Evolutionary conservation across 2,797 vertebrate genomes (phyloP).

Genomic region (Champsocephalus gunnari): DNA sequence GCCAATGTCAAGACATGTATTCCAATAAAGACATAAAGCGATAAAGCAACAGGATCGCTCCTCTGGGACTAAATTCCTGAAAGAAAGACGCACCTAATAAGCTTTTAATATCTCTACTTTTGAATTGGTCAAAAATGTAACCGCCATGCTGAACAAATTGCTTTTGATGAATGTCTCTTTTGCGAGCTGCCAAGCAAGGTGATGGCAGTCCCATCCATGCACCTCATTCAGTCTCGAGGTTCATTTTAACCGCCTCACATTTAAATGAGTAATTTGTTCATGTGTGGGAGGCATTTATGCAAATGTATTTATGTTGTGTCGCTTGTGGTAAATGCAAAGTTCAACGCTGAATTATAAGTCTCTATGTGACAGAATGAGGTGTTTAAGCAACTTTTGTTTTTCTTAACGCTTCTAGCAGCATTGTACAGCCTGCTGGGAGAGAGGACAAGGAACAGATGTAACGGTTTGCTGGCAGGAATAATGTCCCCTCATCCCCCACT

Average conservation of each 20-base stretch:
- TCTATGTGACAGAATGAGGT: constrained; percentile 4
- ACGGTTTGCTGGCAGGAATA: constrained; percentile 36
- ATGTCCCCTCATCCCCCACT: constrained; percentile 10
- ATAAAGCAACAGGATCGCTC: constrained; percentile 31
- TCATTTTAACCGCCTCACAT: neutral
- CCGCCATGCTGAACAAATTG: neutral
- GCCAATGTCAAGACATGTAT: constrained; percentile 23
- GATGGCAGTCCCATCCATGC: constrained; percentile 13
- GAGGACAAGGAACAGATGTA: constrained; percentile 31
- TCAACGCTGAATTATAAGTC: constrained; percentile 14
- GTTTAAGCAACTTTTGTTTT: constrained; percentile 27
- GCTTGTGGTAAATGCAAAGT: constrained; percentile 21
- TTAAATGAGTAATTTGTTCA: constrained; percentile 26
- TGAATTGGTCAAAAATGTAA: constrained; percentile 25
- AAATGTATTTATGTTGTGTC: constrained; percentile 23
- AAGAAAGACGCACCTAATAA: constrained; percentile 3
- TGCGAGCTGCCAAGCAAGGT: constrained; percentile 19
- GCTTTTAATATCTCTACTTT: constrained; percentile 41
- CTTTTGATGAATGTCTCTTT: constrained; percentile 9
- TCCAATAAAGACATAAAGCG: constrained; percentile 39
- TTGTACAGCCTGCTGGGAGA: constrained; percentile 3
- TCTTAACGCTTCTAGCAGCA: constrained; percentile 2
- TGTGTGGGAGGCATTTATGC: constrained; percentile 54
- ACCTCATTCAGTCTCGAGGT: constrained; percentile 9
- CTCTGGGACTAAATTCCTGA: constrained; percentile 31